phyloP scores from a whole-genome alignment of 1,140 invertebrate genomes.

The Orius laevigatus region DNA sequence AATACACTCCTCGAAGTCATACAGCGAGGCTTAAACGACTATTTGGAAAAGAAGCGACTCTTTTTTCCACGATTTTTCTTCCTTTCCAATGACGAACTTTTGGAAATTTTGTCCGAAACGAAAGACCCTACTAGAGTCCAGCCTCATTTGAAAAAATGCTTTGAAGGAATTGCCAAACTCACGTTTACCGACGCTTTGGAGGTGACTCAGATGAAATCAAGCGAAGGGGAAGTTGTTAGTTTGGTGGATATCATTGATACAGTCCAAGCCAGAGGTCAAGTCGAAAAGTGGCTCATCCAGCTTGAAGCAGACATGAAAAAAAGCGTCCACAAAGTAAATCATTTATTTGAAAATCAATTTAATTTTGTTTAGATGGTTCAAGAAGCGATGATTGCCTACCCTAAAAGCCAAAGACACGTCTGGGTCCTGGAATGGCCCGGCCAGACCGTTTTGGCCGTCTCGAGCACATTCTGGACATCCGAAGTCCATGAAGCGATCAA shows the following conservation, averaged over 20 bases:
- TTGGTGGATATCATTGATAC: constrained; percentile 73
- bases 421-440: constrained; percentile 84
- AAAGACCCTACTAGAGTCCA: constrained; percentile 94
- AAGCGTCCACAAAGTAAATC: constrained; percentile 44
- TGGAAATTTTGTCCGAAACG: constrained; percentile 92
- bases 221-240: constrained; percentile 67
- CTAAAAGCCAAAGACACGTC: constrained; percentile 39
- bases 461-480: constrained; percentile 76
- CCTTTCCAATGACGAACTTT: constrained; percentile 86
- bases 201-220: constrained; percentile 78
- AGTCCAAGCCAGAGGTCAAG: constrained; percentile 74
- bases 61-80: constrained; percentile 96
- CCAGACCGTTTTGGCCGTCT: constrained; percentile 73
- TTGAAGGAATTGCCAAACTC: constrained; percentile 77
- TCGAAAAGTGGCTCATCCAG: constrained; percentile 92
- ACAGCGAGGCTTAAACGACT: constrained; percentile 82
- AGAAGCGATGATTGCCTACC: constrained; percentile 46
- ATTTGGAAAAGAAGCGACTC: constrained; percentile 87
- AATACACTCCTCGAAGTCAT: constrained; percentile 76
- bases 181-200: constrained; percentile 73
- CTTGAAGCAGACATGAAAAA: constrained; percentile 82
- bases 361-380: constrained; percentile 27
- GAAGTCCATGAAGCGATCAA: constrained; percentile 60
- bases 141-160: constrained; percentile 95
- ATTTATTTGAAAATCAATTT: constrained; percentile 2